Evolutionary conservation across 2,888 invertebrate genomes (phyloP).

Genomic region (Gortyna flavago): DNA sequence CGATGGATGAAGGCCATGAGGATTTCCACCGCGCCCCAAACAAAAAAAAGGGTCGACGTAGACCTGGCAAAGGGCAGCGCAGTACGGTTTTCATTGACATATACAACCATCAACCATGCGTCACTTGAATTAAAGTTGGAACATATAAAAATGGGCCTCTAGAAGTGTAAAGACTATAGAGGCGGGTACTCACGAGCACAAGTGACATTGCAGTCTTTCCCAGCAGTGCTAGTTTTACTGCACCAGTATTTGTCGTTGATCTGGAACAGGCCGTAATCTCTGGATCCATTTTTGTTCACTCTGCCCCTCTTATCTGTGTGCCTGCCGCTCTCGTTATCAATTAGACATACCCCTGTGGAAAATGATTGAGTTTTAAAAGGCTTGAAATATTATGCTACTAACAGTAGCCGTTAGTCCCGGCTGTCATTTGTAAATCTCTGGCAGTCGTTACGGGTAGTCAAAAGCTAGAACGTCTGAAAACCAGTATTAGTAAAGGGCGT

Average conservation of each 20-base stretch:
- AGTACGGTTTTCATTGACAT: background rate
- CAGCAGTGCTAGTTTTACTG: constrained; percentile 74
- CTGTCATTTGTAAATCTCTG: background rate
- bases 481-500: no score
- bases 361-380: background rate
- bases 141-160: background rate
- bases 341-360: constrained; percentile 87
- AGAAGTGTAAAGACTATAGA: background rate
- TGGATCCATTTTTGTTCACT: constrained; percentile 87
- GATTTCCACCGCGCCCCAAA: no score
- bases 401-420: background rate
- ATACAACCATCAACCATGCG: background rate
- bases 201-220: constrained; percentile 83
- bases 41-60: background rate
- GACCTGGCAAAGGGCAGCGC: background rate
- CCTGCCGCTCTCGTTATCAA: constrained; percentile 86
- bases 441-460: background rate
- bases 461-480: background rate
- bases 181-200: constrained; percentile 72
- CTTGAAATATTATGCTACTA: background rate
- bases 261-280: constrained; percentile 89
- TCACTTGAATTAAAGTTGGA: background rate
- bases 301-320: constrained; percentile 83
- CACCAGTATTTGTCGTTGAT: constrained; percentile 87
- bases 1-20: no score